Base-by-base conservation (phyloP, 2,797 vertebrate species). In the Eulemur coronatus region DNA sequence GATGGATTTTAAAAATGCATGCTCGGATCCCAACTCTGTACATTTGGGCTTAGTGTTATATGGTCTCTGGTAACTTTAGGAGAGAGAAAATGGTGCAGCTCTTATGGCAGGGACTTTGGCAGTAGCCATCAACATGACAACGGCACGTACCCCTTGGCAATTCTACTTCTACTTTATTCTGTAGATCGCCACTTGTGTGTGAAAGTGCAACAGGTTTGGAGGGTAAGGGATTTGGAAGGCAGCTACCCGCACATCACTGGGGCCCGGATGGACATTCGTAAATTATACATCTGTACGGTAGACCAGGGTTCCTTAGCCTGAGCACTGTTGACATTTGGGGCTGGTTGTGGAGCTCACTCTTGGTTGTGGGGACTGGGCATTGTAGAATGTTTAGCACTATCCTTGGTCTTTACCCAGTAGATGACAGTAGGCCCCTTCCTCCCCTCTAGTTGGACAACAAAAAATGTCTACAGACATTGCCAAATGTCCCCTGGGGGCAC, bases 161-260 rank as follows among this genome's bases (percentile, higher is more conserved):
- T 26, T 89, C 69, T 33, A 30, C 50, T 65, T 65, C 63, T 61
- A 28, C 35, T 61, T 72, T 18, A 9, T 73, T 65, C 73, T 67
- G 63, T 24, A 52, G 72, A 15, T 0, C 0, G 7, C 26, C 3
- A 2, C 12, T 7, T 9, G 1, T 0, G 28, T 35, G 22, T 20
- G 33, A n/a, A 61, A 52, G 78, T 50, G 35, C 4, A 3, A 13
- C 0, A 2, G 6, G 46, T 81, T 69, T 38, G 46, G 61, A n/a
- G 15, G 63, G 43, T 35, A 17, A 35, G 55, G 65, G 61, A 72
- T 17, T 14, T 20, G 26, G 81, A 59, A 79, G 41, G 89, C 50
- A 43, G 15, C 72, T 30, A 15, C 35, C 48, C 52, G 65, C 63
- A 28, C 22, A 38, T 13, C 67, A 9, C 0, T 2, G 65, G 59